Evolutionary conservation across 1,140 invertebrate genomes (phyloP).

Genomic region (Euwallacea fornicatus): DNA sequence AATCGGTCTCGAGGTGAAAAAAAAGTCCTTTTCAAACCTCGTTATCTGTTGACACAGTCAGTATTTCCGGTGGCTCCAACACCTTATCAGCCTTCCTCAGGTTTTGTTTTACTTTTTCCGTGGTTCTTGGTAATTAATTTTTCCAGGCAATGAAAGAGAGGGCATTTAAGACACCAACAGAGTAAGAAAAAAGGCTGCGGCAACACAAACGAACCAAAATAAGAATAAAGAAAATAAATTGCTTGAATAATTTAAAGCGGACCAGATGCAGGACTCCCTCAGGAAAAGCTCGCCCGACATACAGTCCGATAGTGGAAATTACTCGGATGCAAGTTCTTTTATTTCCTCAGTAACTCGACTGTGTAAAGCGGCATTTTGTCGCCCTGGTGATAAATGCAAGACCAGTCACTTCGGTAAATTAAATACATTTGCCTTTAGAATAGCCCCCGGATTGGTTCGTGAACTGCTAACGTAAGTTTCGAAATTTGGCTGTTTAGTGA

Average conservation of each 20-base stretch:
- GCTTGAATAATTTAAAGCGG: not conserved
- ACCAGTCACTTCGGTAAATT: not conserved
- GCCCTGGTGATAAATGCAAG: slow-evolving; percentile 2
- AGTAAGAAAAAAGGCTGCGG: too few species aligned
- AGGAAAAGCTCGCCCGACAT: not conserved
- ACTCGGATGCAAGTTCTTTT: not conserved
- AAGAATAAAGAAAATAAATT: too few species aligned
- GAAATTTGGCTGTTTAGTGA: not conserved
- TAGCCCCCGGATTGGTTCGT: not conserved
- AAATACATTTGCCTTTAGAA: slow-evolving; percentile 4
- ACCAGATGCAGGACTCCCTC: not conserved
- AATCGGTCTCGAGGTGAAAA: not conserved
- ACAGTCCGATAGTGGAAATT: slow-evolving; percentile 3
- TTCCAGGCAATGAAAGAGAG: not conserved
- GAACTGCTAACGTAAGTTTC: not conserved
- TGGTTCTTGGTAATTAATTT: not conserved
- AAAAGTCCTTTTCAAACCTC: not conserved
- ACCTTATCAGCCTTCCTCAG: slow-evolving; percentile 6
- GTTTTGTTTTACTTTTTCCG: slow-evolving; percentile 8
- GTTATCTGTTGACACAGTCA: slow-evolving; percentile 6
- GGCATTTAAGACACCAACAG: too few species aligned
- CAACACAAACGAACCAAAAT: too few species aligned
- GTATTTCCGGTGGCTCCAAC: not conserved
- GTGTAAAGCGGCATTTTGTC: slow-evolving; percentile 1
- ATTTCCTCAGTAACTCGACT: slow-evolving; percentile 1